phyloP scores from a whole-genome alignment of 2,113 vertebrate genomes.

The Pteropus alecto region DNA sequence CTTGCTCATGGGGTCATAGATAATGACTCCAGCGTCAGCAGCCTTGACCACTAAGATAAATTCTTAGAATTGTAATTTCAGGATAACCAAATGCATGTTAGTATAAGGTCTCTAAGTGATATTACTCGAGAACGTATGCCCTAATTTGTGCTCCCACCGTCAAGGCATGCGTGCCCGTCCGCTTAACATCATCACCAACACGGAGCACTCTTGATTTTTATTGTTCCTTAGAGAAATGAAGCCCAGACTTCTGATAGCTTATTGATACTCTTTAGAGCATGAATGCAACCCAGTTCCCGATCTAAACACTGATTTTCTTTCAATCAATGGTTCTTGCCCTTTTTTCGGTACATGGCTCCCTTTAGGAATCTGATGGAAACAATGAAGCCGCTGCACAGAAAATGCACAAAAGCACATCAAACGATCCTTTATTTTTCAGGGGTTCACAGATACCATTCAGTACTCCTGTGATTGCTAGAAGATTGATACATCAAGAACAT shows the following conservation, averaged over 20 bases:
- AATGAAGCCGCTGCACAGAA: background rate
- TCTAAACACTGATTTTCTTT: constrained; percentile 22
- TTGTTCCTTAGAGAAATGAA: constrained; percentile 10
- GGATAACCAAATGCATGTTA: background rate
- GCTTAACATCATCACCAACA: background rate
- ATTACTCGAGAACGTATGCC: background rate
- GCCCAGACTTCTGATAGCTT: background rate
- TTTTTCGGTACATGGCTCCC: background rate
- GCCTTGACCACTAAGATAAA: background rate
- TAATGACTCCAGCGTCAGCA: background rate
- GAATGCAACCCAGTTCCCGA: background rate
- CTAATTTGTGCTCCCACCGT: background rate
- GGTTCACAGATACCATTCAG: background rate
- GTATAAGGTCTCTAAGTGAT: background rate
- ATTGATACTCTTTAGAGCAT: background rate
- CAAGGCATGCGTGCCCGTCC: background rate
- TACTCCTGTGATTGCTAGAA: background rate
- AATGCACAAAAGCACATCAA: background rate
- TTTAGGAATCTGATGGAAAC: background rate
- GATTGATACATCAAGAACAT: background rate
- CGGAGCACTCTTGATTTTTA: background rate
- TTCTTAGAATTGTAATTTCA: background rate
- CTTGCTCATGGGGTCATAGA: background rate
- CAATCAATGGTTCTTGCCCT: background rate
- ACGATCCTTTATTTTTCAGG: background rate